Percentiles rank a stretch among this genome's conserved stretches.
Conservation (phyloP, 2,888 invertebrate genomes). For the Zelleria hepariella region DNA sequence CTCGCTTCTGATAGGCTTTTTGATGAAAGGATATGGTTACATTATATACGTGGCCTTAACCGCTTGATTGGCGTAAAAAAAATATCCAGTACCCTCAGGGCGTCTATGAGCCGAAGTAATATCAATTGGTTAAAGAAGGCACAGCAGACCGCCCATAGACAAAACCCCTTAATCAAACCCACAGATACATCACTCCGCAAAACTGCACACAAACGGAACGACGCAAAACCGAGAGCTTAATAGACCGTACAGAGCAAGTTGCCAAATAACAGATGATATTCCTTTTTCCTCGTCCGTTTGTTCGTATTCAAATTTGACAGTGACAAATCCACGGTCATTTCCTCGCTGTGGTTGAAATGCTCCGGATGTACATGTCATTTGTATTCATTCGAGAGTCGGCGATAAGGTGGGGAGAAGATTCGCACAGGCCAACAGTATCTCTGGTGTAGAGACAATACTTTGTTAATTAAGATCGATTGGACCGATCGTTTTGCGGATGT, state of each 20-base stretch:
- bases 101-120: too few species aligned
- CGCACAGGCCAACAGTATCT: constrained; percentile 33
- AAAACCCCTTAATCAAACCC: background rate
- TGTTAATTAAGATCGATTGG: background rate
- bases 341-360: constrained; percentile 38
- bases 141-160: background rate
- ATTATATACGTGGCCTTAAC: too few species aligned
- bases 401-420: constrained; percentile 38
- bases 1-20: too few species aligned
- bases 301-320: constrained; percentile 67
- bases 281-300: constrained; percentile 59
- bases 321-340: constrained; percentile 65
- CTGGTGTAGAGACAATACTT: background rate
- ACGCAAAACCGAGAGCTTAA: background rate
- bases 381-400: constrained; percentile 56
- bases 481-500: background rate
- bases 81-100: too few species aligned
- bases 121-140: too few species aligned
- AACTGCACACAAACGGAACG: background rate
- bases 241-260: constrained; percentile 9
- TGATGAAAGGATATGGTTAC: too few species aligned
- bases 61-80: too few species aligned
- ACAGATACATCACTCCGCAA: background rate
- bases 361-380: constrained; percentile 62
- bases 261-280: constrained; percentile 53